Evolutionary conservation across 2,888 invertebrate genomes (phyloP).

Genomic region (Lithophane ornitopus): DNA sequence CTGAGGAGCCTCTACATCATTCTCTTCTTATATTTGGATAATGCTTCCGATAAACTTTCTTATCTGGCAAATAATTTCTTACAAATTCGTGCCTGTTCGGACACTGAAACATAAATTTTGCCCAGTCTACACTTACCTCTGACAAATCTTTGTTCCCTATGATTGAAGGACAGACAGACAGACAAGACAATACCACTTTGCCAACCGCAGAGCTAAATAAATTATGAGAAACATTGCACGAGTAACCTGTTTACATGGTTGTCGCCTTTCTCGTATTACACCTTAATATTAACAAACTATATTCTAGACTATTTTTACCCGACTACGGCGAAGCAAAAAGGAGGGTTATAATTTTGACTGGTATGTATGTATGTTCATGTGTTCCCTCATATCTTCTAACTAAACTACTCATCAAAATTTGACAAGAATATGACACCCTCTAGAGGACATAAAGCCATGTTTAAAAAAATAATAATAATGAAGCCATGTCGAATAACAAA

Average conservation of each 20-base stretch:
- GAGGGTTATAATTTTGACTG: no score
- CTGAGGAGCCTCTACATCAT: not conserved
- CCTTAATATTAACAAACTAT: not conserved
- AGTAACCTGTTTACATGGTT: constrained; percentile 46
- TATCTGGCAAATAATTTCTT: not conserved
- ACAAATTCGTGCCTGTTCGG: not conserved
- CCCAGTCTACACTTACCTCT: not conserved
- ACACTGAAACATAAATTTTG: not conserved
- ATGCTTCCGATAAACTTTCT: not conserved
- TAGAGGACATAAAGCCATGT: no score
- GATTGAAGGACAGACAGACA: constrained; percentile 10
- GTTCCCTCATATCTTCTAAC: no score
- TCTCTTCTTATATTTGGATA: not conserved
- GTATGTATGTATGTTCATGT: no score
- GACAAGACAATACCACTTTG: constrained; percentile 23
- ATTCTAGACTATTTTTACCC: constrained; percentile 9
- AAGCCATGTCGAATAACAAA: no score
- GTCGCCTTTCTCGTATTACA: constrained; percentile 46
- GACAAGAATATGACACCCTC: no score
- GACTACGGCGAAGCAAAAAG: no score
- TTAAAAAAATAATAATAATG: no score
- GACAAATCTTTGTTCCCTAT: not conserved
- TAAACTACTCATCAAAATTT: no score
- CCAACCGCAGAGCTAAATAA: constrained; percentile 36
- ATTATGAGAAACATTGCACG: constrained; percentile 52